Conservation (phyloP, 2,797 vertebrate genomes). For the Pseudochromis fuscus region DNA sequence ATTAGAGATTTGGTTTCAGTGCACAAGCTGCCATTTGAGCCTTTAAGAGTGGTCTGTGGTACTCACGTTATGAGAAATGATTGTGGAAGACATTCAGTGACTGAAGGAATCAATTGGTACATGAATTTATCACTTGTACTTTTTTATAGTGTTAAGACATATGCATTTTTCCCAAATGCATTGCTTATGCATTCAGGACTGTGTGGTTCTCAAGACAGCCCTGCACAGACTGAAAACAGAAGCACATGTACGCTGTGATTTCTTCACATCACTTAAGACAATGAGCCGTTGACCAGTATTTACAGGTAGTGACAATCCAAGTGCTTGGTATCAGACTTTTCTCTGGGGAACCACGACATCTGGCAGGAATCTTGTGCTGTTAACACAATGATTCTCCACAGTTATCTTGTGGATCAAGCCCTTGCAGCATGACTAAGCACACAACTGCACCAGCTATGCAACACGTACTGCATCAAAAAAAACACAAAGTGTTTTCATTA, state of each 20-base stretch:
- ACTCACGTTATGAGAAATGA: conserved; percentile 42
- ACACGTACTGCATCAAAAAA: neutral
- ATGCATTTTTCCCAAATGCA: neutral
- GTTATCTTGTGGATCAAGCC: neutral
- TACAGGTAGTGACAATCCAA: conserved; percentile 7
- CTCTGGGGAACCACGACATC: conserved; percentile 2
- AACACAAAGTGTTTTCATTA: neutral
- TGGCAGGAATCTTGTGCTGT: neutral
- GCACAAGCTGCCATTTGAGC: conserved; percentile 69
- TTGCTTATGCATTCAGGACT: neutral
- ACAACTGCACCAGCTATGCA: neutral
- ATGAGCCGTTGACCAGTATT: neutral
- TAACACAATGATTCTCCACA: neutral
- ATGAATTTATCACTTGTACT: neutral
- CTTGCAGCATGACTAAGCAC: neutral
- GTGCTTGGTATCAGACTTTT: conserved; percentile 21
- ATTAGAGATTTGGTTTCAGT: conserved; percentile 80
- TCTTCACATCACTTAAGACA: neutral
- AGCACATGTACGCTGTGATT: neutral
- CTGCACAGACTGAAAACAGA: conserved; percentile 8
- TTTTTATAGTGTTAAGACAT: neutral
- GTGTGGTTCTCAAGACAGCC: neutral
- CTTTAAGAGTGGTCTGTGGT: conserved; percentile 48
- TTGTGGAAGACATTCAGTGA: conserved; percentile 41
- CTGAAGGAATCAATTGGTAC: conserved; percentile 31